Evolutionary conservation across 2,888 invertebrate genomes (phyloP).

Genomic region (Busseola fusca): DNA sequence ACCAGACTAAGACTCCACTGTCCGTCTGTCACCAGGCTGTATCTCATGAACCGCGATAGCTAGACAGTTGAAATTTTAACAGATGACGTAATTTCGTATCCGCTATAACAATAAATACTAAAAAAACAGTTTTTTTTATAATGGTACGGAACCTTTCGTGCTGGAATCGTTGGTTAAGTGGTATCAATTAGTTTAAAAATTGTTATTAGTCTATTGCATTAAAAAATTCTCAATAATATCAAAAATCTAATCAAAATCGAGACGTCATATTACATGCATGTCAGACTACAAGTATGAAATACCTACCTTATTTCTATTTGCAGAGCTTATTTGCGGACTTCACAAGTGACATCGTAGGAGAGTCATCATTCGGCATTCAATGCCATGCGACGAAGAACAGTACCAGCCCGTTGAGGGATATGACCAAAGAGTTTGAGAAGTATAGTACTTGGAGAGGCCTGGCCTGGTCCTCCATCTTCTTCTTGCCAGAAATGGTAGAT

Average conservation of each 20-base stretch:
- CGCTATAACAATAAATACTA: too few relatives aligned
- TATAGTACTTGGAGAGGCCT: conserved; percentile 66
- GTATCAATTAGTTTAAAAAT: too few relatives aligned
- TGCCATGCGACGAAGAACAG: conserved; percentile 67
- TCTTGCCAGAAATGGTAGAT: conserved; percentile 69
- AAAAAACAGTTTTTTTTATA: too few relatives aligned
- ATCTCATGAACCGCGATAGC: too few relatives aligned
- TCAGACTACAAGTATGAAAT: not conserved
- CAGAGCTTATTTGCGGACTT: conserved; percentile 40
- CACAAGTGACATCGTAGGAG: conserved; percentile 66
- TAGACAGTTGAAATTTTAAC: too few relatives aligned
- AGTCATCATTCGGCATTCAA: conserved; percentile 68
- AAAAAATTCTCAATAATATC: not conserved
- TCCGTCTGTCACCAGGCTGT: too few relatives aligned
- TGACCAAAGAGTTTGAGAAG: conserved; percentile 69
- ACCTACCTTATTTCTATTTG: not conserved
- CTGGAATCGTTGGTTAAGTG: too few relatives aligned
- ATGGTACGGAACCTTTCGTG: too few relatives aligned
- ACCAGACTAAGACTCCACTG: too few relatives aligned
- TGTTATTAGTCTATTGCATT: not conserved
- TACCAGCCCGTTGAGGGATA: conserved; percentile 63
- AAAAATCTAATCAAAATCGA: too few relatives aligned
- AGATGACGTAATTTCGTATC: too few relatives aligned
- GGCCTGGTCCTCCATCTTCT: conserved; percentile 72
- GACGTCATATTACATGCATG: not conserved